These are phyloP conservation scores for Dioctria linearis DNA, from an alignment of 2,888 invertebrate species.

Conservation along the genomic window DNA sequence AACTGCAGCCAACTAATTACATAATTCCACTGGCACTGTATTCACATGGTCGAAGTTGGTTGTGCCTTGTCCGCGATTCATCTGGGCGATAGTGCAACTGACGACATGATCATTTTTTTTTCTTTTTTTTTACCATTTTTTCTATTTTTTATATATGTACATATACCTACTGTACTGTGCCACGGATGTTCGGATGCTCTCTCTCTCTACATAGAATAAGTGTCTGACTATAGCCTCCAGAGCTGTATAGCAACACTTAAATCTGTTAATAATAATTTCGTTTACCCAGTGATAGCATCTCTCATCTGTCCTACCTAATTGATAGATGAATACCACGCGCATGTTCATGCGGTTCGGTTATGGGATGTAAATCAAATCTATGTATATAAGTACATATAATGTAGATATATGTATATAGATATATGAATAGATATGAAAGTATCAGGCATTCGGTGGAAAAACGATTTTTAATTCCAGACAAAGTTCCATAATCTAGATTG, in stretches of 20 bases:
- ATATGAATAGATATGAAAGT: neutral
- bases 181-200: neutral
- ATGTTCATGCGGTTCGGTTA: constrained; percentile 45
- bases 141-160: neutral
- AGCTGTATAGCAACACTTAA: constrained; percentile 43
- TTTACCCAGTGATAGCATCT: constrained; percentile 44
- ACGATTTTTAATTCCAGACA: constrained; percentile 52
- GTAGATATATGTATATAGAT: no score
- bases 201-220: neutral
- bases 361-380: constrained; percentile 51
- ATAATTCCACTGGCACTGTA: constrained; percentile 42
- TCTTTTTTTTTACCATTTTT: neutral
- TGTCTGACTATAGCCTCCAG: constrained; percentile 29
- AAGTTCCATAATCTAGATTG: constrained; percentile 29
- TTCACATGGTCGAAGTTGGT: neutral
- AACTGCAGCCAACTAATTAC: constrained; percentile 51
- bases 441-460: constrained; percentile 32
- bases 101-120: constrained; percentile 17
- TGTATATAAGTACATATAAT: no score
- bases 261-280: constrained; percentile 53
- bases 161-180: neutral
- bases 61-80: constrained; percentile 16
- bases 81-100: constrained; percentile 37
- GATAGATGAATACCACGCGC: constrained; percentile 50
- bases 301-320: constrained; percentile 48